Evolutionary conservation across 2,888 invertebrate genomes (phyloP), one percentile per base, ranked within the genome.

Genomic region (Drosophila maculinotata): DNA sequence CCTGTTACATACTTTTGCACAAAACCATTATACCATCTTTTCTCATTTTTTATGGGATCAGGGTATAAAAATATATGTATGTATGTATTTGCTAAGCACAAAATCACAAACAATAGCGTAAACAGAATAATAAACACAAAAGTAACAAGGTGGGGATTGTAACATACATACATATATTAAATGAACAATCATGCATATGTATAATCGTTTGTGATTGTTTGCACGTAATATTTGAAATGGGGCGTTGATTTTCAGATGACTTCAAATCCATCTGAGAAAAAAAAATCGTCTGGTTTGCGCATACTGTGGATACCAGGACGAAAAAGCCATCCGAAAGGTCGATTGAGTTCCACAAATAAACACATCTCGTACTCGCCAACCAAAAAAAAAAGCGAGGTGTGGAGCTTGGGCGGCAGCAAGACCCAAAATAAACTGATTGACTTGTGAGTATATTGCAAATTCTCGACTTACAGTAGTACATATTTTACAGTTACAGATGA

Each of bases 261-360:
- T 69, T 81, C 79, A 28, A 70, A 66, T 49, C 57, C 83, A 26
- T 69, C 89, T 65, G 88, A 84, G 72, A 90, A 89, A 82, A 79
- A 76, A 52, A 89, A 88, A 63, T 65, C 85, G 52, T 77, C 83
- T 52, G 90, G 90, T 57, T 74, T 91, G 71, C 90, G 90, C 54
- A 86, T 90, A 36, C 83, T 91, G 54, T 91, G 91, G 91, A 91
- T 91, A 86, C 91, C 91, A 52, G 91, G 90, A 53, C 89, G 89
- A 45, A 88, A 89, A 54, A 83, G 85, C 44, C 86, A 91, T 72
- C 79, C 86, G 35, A 91, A 91, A 74, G 91, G 91, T 39, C 87
- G 79, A 42, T 87, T 79, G 54, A 88, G 84, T 72, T 53, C 90
- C 8, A 91, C 91, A 49, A 89, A 70, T 58, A 91, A 91, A 64